phyloP scores from a whole-genome alignment of 2,113 vertebrate species.

The Cheirogaleus medius region DNA sequence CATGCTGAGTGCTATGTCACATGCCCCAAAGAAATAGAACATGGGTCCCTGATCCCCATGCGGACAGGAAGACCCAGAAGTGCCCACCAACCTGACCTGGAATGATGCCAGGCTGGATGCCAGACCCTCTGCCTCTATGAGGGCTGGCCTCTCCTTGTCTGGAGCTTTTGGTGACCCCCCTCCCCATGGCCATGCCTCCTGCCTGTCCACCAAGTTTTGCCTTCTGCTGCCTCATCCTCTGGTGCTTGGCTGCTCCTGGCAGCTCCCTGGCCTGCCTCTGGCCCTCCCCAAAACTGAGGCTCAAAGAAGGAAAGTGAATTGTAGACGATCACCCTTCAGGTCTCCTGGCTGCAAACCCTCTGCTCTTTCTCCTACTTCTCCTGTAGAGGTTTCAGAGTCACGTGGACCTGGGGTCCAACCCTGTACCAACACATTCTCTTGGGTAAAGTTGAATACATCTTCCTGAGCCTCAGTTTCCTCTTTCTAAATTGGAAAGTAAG shows the following conservation, averaged over 20 bases:
- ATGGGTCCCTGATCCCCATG: too few species aligned
- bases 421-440: neutral
- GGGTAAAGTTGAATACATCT: neutral
- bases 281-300: neutral
- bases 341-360: neutral
- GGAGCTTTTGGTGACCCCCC: neutral
- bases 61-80: neutral
- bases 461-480: neutral
- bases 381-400: neutral
- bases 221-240: neutral
- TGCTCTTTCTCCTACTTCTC: neutral
- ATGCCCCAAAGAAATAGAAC: neutral
- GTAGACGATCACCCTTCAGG: neutral
- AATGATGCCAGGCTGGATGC: neutral
- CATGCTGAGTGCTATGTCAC: neutral
- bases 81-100: neutral
- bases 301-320: neutral
- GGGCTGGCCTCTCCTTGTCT: neutral
- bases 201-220: neutral
- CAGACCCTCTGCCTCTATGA: neutral
- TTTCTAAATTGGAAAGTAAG: neutral
- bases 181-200: neutral
- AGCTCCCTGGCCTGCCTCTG: neutral
- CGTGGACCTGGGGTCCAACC: neutral
- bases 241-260: neutral